phyloP scores from a whole-genome alignment of 2,113 vertebrate species.

The Myxocyprinus asiaticus region DNA sequence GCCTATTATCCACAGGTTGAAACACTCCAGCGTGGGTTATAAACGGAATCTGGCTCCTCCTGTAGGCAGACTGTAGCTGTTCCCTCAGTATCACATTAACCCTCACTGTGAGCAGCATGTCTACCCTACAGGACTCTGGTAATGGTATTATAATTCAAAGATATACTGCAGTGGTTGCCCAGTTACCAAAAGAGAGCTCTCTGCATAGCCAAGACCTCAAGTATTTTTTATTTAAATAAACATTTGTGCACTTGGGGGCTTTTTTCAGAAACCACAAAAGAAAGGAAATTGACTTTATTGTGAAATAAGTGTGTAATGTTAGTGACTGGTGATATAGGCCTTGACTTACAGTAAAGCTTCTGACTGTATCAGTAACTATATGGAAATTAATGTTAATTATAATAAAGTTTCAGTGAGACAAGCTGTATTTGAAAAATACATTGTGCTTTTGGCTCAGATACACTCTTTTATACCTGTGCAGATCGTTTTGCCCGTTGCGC shows the following conservation, averaged over 20 bases:
- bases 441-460: no score
- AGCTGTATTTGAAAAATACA: no score
- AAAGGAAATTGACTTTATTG: no score
- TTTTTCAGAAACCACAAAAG: no score
- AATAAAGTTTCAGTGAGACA: no score
- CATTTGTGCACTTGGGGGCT: slow-evolving; percentile 27
- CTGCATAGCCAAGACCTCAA: slow-evolving; percentile 10
- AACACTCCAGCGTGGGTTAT: slow-evolving; percentile 32
- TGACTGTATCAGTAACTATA: no score
- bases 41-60: slow-evolving; percentile 16
- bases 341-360: no score
- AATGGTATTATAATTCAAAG: slow-evolving; percentile 40
- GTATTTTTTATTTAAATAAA: slow-evolving; percentile 36
- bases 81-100: slow-evolving; percentile 28
- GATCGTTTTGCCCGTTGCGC: no score
- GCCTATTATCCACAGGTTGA: slow-evolving; percentile 24
- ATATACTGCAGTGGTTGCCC: slow-evolving; percentile 46
- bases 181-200: slow-evolving; percentile 38
- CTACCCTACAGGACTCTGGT: slow-evolving; percentile 20
- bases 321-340: no score
- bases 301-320: no score
- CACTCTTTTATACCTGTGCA: no score
- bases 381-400: no score
- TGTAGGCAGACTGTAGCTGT: slow-evolving; percentile 11
- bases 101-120: slow-evolving; percentile 14